A percentile compares a stretch with the other conserved stretches of the same genome.
Conservation (phyloP, 2,888 invertebrate genomes). For the Limnephilus auricula region DNA sequence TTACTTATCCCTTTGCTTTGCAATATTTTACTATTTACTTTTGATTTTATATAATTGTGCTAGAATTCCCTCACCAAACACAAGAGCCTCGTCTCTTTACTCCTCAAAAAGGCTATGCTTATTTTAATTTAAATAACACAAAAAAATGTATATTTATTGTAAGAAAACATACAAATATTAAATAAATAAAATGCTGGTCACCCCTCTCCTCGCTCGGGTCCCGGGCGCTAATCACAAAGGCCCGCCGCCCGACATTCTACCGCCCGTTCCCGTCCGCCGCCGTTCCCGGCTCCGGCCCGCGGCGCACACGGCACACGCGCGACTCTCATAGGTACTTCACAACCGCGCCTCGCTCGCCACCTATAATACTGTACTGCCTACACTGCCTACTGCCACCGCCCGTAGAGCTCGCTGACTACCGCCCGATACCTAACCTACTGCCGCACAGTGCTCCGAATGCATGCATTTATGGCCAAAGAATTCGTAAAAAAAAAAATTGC, state of each 20-base stretch:
- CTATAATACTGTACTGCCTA: not conserved
- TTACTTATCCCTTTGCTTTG: too few relatives aligned
- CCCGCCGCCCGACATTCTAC: constrained; percentile 51
- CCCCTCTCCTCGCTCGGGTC: constrained; percentile 64
- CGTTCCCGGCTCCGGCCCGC: constrained; percentile 15
- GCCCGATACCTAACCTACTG: not conserved
- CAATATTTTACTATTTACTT: too few relatives aligned
- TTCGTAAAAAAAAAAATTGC: not conserved
- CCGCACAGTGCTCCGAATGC: not conserved
- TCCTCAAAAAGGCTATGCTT: too few relatives aligned
- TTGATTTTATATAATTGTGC: too few relatives aligned
- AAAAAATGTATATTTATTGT: too few relatives aligned
- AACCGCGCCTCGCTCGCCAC: constrained; percentile 7
- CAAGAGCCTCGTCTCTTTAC: too few relatives aligned
- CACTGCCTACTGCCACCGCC: not conserved
- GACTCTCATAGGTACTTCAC: not conserved
- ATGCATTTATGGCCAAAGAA: not conserved
- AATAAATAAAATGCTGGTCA: constrained; percentile 65
- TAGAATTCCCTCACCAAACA: too few relatives aligned
- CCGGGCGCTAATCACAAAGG: constrained; percentile 60
- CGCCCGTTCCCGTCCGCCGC: constrained; percentile 45
- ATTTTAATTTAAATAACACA: too few relatives aligned
- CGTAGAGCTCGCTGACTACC: not conserved
- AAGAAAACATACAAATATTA: too few relatives aligned
- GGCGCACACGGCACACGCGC: constrained; percentile 26